Conservation (phyloP, 2,113 vertebrate genomes). For the Mormoops blainvillei region DNA sequence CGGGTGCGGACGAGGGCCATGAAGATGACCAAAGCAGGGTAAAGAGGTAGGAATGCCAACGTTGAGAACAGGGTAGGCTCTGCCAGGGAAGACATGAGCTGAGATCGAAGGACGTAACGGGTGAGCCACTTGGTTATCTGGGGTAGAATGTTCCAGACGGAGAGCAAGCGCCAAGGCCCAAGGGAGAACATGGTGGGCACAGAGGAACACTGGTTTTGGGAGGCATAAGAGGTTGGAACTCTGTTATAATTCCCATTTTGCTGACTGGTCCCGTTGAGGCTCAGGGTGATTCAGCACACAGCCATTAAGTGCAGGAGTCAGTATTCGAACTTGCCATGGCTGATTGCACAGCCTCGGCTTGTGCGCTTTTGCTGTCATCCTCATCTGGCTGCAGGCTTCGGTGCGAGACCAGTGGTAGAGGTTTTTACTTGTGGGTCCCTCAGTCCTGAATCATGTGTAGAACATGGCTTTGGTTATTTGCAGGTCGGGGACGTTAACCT, state of each 20-base stretch:
- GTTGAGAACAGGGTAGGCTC: neutral
- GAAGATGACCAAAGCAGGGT: neutral
- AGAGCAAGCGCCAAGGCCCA: neutral
- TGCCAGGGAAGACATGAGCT: neutral
- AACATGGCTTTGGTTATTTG: rapidly evolving
- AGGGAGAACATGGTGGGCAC: rapidly evolving
- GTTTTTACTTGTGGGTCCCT: neutral
- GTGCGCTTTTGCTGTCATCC: rapidly evolving
- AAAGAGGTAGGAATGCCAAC: neutral
- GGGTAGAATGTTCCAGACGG: neutral
- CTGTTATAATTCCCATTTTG: neutral
- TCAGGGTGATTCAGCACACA: neutral
- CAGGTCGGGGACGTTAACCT: neutral
- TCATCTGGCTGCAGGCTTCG: neutral
- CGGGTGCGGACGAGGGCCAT: neutral
- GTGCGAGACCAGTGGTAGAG: neutral
- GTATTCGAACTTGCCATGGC: neutral
- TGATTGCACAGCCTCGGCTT: rapidly evolving
- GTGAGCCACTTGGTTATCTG: neutral
- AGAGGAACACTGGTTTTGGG: rapidly evolving
- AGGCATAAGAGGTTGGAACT: neutral
- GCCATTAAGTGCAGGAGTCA: neutral
- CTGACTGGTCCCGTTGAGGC: neutral
- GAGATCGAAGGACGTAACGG: neutral
- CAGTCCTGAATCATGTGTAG: neutral